Percentiles rank a stretch among this genome's conserved stretches.
Conservation (phyloP, 2,888 invertebrate genomes). For the Eristalis pertinax region DNA sequence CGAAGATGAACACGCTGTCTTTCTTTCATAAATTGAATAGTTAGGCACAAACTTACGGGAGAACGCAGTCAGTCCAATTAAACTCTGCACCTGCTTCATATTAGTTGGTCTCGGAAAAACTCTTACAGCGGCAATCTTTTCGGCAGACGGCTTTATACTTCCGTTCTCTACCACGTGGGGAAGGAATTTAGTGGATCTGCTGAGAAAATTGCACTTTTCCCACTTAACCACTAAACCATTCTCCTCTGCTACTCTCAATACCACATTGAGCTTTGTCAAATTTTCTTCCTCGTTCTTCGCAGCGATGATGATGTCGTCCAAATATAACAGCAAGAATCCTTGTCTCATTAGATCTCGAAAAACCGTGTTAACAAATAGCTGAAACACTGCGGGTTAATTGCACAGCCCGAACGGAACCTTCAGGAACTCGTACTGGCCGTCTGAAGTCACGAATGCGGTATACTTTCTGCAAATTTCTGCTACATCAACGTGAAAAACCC, state of each 20-base stretch:
- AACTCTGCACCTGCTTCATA: conserved; percentile 27
- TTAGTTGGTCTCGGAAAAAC: conserved; percentile 19
- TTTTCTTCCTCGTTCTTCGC: neutral
- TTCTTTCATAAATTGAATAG: conserved; percentile 11
- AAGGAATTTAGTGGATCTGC: no score
- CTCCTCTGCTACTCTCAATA: neutral
- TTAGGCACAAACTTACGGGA: conserved; percentile 32
- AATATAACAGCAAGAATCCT: no score
- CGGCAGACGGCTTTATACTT: no score
- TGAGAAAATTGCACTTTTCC: no score
- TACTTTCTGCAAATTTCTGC: neutral
- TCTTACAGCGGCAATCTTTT: neutral
- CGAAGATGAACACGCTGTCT: conserved; percentile 1
- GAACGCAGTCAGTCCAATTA: no score
- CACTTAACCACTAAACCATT: no score
- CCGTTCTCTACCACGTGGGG: no score
- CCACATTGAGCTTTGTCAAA: neutral
- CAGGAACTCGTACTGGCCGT: conserved; percentile 7
- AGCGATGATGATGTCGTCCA: neutral
- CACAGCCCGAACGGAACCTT: conserved; percentile 16
- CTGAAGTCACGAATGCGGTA: conserved; percentile 12
- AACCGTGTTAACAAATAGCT: no score
- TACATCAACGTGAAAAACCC: conserved; percentile 22
- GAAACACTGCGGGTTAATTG: no score
- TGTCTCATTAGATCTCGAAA: no score